Percentiles rank a stretch among this genome's conserved stretches.
These are phyloP conservation scores for Notospermus geniculatus DNA, from an alignment of 1,140 invertebrate genomes.

Conservation along the genomic window DNA sequence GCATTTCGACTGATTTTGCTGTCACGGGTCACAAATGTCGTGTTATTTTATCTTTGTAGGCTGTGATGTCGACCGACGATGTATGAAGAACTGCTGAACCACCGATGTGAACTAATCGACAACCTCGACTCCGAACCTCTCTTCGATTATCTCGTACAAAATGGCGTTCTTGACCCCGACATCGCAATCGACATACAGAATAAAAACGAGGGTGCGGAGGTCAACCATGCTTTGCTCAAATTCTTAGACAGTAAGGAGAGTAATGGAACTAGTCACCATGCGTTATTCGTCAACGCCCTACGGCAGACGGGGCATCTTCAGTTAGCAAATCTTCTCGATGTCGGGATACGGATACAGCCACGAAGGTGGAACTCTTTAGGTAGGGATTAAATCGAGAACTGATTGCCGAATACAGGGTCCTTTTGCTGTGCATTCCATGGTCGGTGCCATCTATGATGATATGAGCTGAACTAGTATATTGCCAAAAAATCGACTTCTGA, in stretches of 20 bases:
- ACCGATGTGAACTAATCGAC: conserved; percentile 41
- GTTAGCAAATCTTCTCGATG: conserved; percentile 46
- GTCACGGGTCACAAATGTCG: too few relatives aligned
- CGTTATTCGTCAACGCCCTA: conserved; percentile 49
- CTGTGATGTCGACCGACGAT: background rate
- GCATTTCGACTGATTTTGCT: too few relatives aligned
- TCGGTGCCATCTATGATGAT: too few relatives aligned
- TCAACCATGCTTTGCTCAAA: conserved; percentile 41
- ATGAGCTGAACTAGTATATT: too few relatives aligned
- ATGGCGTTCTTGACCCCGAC: conserved; percentile 41
- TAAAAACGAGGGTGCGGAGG: conserved; percentile 30
- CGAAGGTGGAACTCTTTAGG: conserved; percentile 8
- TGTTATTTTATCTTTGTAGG: conserved; percentile 4
- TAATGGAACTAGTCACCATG: conserved; percentile 37
- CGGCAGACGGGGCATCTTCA: conserved; percentile 49
- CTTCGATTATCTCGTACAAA: conserved; percentile 49
- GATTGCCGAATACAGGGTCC: too few relatives aligned
- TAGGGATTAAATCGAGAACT: background rate
- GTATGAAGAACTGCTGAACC: conserved; percentile 29
- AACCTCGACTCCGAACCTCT: conserved; percentile 47
- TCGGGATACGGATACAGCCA: conserved; percentile 14
- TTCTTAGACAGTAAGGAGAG: conserved; percentile 41
- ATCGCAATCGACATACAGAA: conserved; percentile 30
- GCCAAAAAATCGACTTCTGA: too few relatives aligned
- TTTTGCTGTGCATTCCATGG: too few relatives aligned